Evolutionary conservation across 2,888 invertebrate species (phyloP).

Genomic region (Cephus pulcher): DNA sequence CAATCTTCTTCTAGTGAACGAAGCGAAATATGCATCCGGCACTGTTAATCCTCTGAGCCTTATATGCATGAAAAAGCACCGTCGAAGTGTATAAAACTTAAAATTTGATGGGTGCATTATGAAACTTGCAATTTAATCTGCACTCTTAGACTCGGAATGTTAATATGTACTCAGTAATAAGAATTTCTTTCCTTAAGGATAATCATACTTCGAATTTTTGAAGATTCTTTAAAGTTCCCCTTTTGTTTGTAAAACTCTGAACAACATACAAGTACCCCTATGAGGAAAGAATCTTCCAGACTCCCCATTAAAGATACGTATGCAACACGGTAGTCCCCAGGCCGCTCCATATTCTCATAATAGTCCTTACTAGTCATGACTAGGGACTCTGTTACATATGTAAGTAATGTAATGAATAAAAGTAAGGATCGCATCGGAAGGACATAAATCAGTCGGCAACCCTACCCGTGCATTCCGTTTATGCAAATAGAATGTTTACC

Average conservation of each 20-base stretch:
- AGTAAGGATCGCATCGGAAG: background rate
- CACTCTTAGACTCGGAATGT: background rate
- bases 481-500: constrained; percentile 10
- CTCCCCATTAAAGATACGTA: background rate
- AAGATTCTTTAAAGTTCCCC: background rate
- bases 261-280: background rate
- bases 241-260: background rate
- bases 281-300: background rate
- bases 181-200: background rate
- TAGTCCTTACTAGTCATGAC: background rate
- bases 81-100: background rate
- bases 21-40: background rate
- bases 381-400: background rate
- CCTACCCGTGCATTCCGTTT: constrained; percentile 6
- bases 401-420: background rate
- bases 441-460: background rate
- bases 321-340: background rate
- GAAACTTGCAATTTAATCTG: background rate
- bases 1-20: background rate
- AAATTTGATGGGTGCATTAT: background rate
- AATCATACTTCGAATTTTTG: background rate
- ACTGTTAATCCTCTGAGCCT: background rate
- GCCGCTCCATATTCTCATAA: background rate
- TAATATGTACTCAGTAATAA: background rate
- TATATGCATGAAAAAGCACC: background rate